Conservation (phyloP, 2,888 invertebrate species). For the Thera obeliscata region DNA sequence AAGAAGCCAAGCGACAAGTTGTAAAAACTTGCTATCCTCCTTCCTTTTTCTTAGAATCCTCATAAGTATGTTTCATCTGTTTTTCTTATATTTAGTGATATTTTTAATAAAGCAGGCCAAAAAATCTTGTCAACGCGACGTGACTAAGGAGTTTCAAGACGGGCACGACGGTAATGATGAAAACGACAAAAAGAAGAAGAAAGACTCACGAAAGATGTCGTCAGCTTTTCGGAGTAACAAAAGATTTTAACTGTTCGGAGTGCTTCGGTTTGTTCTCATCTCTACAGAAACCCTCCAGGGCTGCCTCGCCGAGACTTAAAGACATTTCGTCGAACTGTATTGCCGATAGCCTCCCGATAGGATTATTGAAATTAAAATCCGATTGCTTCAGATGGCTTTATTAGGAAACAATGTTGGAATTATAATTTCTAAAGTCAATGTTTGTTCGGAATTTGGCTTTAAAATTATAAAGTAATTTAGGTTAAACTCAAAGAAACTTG, state of each 20-base stretch:
- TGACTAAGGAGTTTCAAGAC: no score
- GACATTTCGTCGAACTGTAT: constrained; percentile 20
- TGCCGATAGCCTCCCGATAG: constrained; percentile 24
- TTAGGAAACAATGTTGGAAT: constrained; percentile 16
- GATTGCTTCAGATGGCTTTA: constrained; percentile 24
- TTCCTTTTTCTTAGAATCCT: no score
- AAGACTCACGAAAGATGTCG: no score
- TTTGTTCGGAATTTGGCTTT: constrained; percentile 14
- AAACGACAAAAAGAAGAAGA: no score
- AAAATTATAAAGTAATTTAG: not conserved
- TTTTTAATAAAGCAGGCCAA: no score
- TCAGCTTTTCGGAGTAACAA: no score
- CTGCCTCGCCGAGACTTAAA: constrained; percentile 12
- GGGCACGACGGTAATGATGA: no score
- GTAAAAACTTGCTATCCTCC: no score
- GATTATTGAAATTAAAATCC: constrained; percentile 31
- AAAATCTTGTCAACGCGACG: no score
- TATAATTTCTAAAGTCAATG: constrained; percentile 14
- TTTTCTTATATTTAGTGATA: no score
- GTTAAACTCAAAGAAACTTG: not conserved
- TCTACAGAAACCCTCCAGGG: constrained; percentile 15
- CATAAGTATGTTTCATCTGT: no score
- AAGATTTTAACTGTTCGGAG: not conserved
- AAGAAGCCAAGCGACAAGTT: no score
- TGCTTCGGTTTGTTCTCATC: not conserved